Evolutionary conservation across 1,140 invertebrate genomes (phyloP), one percentile per base, ranked within the genome.

Genomic region (Nylanderia fulva): DNA sequence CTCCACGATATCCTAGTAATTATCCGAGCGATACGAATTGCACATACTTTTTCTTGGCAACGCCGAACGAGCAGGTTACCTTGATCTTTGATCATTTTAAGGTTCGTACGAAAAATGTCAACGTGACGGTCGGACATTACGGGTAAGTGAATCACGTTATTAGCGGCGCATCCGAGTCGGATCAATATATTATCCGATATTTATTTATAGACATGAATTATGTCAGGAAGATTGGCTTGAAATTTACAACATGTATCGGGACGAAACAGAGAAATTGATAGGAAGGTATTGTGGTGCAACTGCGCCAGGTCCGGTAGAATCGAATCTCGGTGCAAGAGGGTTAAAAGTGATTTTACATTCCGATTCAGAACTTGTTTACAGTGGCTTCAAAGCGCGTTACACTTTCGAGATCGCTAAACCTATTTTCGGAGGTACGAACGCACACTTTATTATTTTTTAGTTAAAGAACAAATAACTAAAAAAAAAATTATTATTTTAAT

Each of bases 11-110:
- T 96, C 99, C 99, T 90, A 97, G 97, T 91, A 99, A 98, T 95
- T 99, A 99, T 96, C 98, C 98, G 66, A 98, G 98, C 90, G 97
- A 97, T 91, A 98, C 97, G 39, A 98, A 98, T 95, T 99, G 99
- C 95, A 98, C 97, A 60, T 99, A 99, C 95, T 96, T 97, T 88
- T 98, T 99, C 94, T 92, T 97, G 85, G 97, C 97, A 66, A 97
- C 97, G 83, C 97, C 97, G 42, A 97, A 98, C 92, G 98, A 99
- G 94, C 98, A 99, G 95, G 98, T 99, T 89, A 97, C 97, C 68
- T 96, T 99, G 76, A 97, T 98, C 48, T 99, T 99, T 92, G 98
- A 99, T 94, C 97, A 98, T 92, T 99, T 99, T 93, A 98, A 98
- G 95, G 96, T 99, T 11, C 96, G 97, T 91, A 96, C 97, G 82